Base-by-base conservation (phyloP, 2,888 invertebrate genomes). In the Dioctria rufipes region DNA sequence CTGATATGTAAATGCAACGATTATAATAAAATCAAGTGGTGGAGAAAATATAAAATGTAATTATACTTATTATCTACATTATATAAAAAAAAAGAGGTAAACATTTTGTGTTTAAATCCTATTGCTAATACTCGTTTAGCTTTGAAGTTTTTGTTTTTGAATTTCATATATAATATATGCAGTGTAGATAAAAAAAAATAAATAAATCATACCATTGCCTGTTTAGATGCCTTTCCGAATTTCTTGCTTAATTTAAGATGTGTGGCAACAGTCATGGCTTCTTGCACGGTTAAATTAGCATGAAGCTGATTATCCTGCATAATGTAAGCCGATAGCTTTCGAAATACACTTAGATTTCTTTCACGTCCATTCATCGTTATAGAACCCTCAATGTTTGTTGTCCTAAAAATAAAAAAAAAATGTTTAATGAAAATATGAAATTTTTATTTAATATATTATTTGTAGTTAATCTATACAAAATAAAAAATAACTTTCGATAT, bases 271-370 rank as follows among this genome's bases (percentile, higher is more conserved):
- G 93, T 93, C 97, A 98, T 97, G 46, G 98, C 95, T 89, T 98
- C 98, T 86, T 95, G 94, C 3, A 98, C 98, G 0, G 96, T 96
- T 84, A 98, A 91, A 90, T 98, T 97, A 0, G 94, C 95, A 86
- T 98, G 95, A 65, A 98, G 91, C 88, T 96, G 96, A 89, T 96
- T 96, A 87, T 96, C 96, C 89, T 98, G 98, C 97, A 98, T 89
- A 88, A 98, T 98, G 90, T 98, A 98, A 86, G 96, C 97, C 0
- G 97, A 97, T 84, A 97, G 91, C 90, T 98, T 98, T 81, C 97
- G 93, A 91, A 98, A 98, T 85, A 93, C 92, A 84, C 95, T 95
- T 83, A 95, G 89, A 88, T 95, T 95, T 83, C 96, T 92, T 89
- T 95, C 95, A 87, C 93, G 92, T 5, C 95, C 95, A 87, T 96